Evolutionary conservation across 2,113 vertebrate species (phyloP), one percentile per base, ranked within the genome.

Genomic region (Manacus vitellinus): DNA sequence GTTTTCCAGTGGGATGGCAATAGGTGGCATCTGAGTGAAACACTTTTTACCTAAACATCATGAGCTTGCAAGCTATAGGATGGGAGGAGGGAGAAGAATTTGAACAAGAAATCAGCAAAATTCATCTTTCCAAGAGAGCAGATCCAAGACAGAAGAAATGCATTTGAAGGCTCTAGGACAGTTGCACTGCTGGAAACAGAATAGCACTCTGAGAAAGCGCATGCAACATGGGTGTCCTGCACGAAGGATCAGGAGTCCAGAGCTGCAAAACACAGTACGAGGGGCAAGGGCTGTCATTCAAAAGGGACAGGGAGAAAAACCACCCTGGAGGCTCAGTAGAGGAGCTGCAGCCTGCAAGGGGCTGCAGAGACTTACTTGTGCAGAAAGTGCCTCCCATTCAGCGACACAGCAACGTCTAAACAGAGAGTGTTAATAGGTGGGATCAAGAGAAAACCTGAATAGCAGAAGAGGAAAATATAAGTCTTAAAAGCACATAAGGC

Each of bases 401-500:
- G 31, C 73, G 66, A 89, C 58, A 71, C n/a, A 79, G 56, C 65
- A 89, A 35, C 0, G 1, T 75, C 37, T 71, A 86, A 86, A 95
- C 33, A 52, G 44, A 63, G n/a, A 46, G 27, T 47, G 20, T 76
- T 90, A 86, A 92, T 71, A 86, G 65, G 39, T 46, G 66, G 43
- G 61, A 89, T 91, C 9, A 30, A 89, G 65, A 89, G 52, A 87
- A 93, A 89, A 73, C 37, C 76, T 72, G 49, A 90, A 46, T 5
- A 79, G 47, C 25, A 83, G 72, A 93, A 52, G 28, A 90, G 65
- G 56, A 90, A 92, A 88, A 74, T 19, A 2, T 33, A 61, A 46
- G 43, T 59, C 61, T 94, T 78, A 81, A 87, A 95, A 92, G 78
- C 66, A 88, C 66, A 78, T 59, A 74, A 90, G 72, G 52, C 82